phyloP scores from a whole-genome alignment of 1,140 invertebrate genomes.

The Drosophila punjabiensis region DNA sequence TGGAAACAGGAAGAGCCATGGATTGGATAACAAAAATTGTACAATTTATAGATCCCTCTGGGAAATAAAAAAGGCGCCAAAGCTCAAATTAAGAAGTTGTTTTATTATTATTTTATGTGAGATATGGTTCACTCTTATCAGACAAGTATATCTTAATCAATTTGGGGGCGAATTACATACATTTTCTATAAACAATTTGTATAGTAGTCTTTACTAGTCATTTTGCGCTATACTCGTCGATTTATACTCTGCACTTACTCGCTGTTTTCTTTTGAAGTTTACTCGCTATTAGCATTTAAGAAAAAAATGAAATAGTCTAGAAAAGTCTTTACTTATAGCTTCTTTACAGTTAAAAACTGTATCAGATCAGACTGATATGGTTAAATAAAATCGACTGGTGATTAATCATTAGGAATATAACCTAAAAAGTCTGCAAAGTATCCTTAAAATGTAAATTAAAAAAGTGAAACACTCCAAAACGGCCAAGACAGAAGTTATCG shows the following conservation, averaged over 20 bases:
- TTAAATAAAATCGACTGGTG: background rate
- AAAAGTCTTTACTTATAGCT: too few relatives aligned
- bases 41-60: constrained; percentile 18
- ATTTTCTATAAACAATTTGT: background rate
- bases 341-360: too few relatives aligned
- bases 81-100: background rate
- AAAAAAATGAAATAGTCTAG: background rate
- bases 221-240: background rate
- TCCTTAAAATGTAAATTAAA: too few relatives aligned
- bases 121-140: background rate
- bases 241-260: background rate
- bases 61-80: constrained; percentile 28
- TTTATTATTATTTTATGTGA: background rate
- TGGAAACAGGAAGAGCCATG: background rate
- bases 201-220: background rate
- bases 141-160: background rate
- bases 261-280: background rate
- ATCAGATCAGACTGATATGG: too few relatives aligned
- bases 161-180: background rate
- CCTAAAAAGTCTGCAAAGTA: too few relatives aligned
- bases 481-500: background rate
- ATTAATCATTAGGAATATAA: too few relatives aligned
- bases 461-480: background rate
- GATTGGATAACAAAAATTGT: constrained; percentile 9
- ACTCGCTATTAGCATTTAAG: background rate